Percentiles rank a stretch among this genome's conserved stretches.
These are phyloP conservation scores for Aporophyla lueneburgensis DNA, from an alignment of 2,888 invertebrate genomes.

Conservation along the genomic window DNA sequence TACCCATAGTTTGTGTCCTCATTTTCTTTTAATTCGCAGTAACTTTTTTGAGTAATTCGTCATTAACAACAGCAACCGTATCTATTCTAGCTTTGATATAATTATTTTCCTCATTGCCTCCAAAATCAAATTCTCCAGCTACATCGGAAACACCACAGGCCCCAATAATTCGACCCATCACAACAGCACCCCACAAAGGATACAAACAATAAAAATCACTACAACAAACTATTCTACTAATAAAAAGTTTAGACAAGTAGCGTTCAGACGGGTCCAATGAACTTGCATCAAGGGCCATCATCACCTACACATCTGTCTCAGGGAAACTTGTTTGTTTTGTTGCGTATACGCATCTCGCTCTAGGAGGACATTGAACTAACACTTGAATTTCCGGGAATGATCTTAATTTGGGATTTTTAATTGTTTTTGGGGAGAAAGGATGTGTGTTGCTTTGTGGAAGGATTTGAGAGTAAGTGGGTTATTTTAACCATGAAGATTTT, in stretches of 20 bases:
- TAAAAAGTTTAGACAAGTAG: slow-evolving; percentile 68
- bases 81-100: neutral
- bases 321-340: slow-evolving; percentile 71
- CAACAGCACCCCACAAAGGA: slow-evolving; percentile 55
- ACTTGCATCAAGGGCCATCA: slow-evolving; percentile 57
- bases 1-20: neutral
- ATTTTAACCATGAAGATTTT: neutral
- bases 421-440: slow-evolving; percentile 11
- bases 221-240: slow-evolving; percentile 60
- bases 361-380: slow-evolving; percentile 72
- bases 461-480: too few species aligned
- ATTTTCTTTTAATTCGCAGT: neutral
- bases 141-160: neutral
- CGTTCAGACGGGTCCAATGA: slow-evolving; percentile 58
- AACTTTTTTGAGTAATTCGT: neutral
- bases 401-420: slow-evolving; percentile 42
- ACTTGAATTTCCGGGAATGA: slow-evolving; percentile 66
- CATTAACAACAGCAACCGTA: neutral
- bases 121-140: neutral
- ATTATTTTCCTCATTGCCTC: neutral
- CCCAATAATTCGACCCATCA: slow-evolving; percentile 22
- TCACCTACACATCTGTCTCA: slow-evolving; percentile 68
- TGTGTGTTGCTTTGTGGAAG: neutral
- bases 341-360: slow-evolving; percentile 71
- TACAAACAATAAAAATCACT: slow-evolving; percentile 59